phyloP scores from a whole-genome alignment of 2,888 invertebrate genomes.

The Drosophila leonis region DNA sequence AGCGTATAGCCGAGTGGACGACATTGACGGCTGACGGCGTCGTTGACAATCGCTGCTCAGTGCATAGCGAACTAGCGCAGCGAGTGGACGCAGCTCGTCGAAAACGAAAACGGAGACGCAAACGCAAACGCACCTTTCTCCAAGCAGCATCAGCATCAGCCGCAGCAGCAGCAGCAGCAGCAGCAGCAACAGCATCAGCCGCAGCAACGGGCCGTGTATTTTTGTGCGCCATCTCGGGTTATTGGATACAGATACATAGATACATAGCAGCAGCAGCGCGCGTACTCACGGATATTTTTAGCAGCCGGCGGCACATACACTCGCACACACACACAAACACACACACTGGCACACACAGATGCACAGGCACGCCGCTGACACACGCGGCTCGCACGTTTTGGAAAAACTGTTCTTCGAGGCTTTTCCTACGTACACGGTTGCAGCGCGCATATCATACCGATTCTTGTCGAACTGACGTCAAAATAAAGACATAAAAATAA shows the following conservation, averaged over 20 bases:
- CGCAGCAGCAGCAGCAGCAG: constrained; percentile 6
- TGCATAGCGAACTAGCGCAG: constrained; percentile 81
- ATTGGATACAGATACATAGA: constrained; percentile 77
- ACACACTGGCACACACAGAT: constrained; percentile 8
- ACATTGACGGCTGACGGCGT: constrained; percentile 60
- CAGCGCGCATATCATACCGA: constrained; percentile 45
- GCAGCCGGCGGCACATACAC: constrained; percentile 64
- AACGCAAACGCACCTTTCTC: constrained; percentile 68
- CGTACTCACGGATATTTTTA: constrained; percentile 78
- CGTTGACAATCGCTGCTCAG: constrained; percentile 65
- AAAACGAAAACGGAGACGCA: constrained; percentile 38
- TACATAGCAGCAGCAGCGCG: constrained; percentile 52
- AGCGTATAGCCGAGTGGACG: constrained; percentile 49
- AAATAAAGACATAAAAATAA: constrained; percentile 27
- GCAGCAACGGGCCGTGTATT: constrained; percentile 54
- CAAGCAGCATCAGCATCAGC: constrained; percentile 26
- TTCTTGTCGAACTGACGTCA: constrained; percentile 23
- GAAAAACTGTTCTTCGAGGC: constrained; percentile 56
- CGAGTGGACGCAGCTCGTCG: constrained; percentile 73
- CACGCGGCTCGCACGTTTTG: constrained; percentile 79
- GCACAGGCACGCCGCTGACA: constrained; percentile 59
- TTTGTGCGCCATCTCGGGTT: constrained; percentile 71
- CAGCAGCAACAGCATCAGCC: background rate
- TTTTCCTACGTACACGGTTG: constrained; percentile 51
- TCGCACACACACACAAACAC: constrained; percentile 3